Base-by-base conservation (phyloP, 1,140 invertebrate genomes). In the Drosophila malerkotliana region DNA sequence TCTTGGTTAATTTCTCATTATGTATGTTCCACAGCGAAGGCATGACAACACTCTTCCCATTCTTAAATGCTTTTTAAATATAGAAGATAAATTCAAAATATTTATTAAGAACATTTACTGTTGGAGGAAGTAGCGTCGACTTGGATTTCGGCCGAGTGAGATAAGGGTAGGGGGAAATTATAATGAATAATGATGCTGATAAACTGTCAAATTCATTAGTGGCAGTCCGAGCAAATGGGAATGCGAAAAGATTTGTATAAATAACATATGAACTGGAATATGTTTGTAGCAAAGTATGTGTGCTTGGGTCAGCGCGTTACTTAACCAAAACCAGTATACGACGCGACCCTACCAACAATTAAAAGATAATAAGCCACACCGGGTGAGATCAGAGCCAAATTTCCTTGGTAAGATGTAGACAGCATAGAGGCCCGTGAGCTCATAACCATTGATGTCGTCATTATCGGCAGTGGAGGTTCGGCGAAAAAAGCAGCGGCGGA, bases 391-490 rank as follows among this genome's bases (percentile, higher is more conserved):
- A 37, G 37, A 21, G 32, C 28, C 47, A 41, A 21, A 47, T 63
- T 45, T 66, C 51, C 14, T 47, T 18, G 48, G 47, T n/a, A 18
- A 26, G 28, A 56, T 45, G 30, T 5, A 49, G 34, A 24, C 30
- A 45, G 21, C 44, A 21, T 47, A 15, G n/a, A 14, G 24, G 30
- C 37, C 18, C 34, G 62, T 84, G 80, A 84, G 80, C 76, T 84
- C 80, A 84, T 73, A 72, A 71, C 55, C 63, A 61, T 47, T 64
- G 75, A 56, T 84, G 80, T 84, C 80, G 80, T 84, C 80, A 84
- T 72, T 52, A 80, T 76, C 55, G 53, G 71, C 59, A 45, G 63
- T 47, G 57, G 45, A 72, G 48, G 49, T 45, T 79, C 63, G 52
- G 34, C 60, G 34, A 61, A 72, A 54, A 28, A 28, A 28, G 26